Percentiles rank a stretch among this genome's conserved stretches.
These are phyloP conservation scores for Euplexia lucipara DNA, from an alignment of 2,888 invertebrate species.

Conservation along the genomic window DNA sequence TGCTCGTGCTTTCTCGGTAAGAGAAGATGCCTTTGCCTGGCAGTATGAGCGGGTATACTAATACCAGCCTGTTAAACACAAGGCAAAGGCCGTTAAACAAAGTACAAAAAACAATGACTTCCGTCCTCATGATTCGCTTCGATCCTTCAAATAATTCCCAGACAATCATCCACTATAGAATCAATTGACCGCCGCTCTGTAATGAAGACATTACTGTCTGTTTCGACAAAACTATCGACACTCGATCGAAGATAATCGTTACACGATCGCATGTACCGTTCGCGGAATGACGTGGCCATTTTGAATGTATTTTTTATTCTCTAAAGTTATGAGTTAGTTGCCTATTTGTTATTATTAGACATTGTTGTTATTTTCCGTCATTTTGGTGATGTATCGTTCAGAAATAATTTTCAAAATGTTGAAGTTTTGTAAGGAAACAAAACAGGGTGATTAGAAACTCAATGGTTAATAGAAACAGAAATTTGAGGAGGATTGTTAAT, in stretches of 20 bases:
- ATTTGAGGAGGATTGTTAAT: too few species aligned
- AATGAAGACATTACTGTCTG: conserved; percentile 87
- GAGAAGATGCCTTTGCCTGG: too few species aligned
- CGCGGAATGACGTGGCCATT: conserved; percentile 66
- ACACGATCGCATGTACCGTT: conserved; percentile 74
- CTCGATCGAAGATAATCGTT: conserved; percentile 77
- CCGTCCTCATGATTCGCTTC: conserved; percentile 30
- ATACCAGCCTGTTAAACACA: too few species aligned
- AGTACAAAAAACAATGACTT: conserved; percentile 6
- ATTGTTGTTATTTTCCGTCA: conserved; percentile 38
- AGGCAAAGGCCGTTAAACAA: too few species aligned
- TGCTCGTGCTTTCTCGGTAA: too few species aligned
- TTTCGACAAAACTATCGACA: conserved; percentile 75
- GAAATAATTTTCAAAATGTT: too few species aligned
- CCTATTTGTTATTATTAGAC: conserved; percentile 51
- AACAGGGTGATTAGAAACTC: too few species aligned
- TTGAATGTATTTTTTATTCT: conserved; percentile 52
- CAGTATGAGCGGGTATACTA: too few species aligned
- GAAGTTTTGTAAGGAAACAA: too few species aligned
- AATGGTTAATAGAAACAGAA: too few species aligned
- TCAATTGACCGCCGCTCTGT: conserved; percentile 78
- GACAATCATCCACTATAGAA: conserved; percentile 67
- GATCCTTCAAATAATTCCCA: conserved; percentile 57
- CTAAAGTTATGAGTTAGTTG: conserved; percentile 53
- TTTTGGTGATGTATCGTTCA: conserved; percentile 19